Evolutionary conservation across 1,140 invertebrate species (phyloP), one percentile per base, ranked within the genome.

Genomic region (Phocides pigmalion): DNA sequence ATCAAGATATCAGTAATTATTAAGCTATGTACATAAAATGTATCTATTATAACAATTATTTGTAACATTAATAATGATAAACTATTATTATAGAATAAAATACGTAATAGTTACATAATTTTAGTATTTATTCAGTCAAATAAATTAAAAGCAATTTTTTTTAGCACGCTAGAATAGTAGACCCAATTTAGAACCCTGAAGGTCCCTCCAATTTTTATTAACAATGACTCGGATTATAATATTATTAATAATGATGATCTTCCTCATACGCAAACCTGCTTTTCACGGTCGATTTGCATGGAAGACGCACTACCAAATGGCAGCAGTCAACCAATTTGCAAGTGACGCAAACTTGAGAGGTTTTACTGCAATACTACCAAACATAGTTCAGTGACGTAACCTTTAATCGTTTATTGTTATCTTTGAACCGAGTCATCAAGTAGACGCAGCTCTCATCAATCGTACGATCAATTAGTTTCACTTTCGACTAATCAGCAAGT

Each of bases 331-430:
- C 35, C 12, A 22, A 54, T 46, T 49, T 35, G 56, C 42, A 61
- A 61, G 28, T 42, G 42, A 61, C 54, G 42, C 56, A 61, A 47
- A 47, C 17, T 46, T 44, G 14, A 32, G 19, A 47, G n/a, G 44
- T 61, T 47, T 61, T 35, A 47, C 49, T 70, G 58, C 62, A 68
- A 69, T 69, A 68, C 64, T 66, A 64, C 72, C 67, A 47, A 68
- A 76, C 51, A 72, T 70, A 72, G 74, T 49, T 65, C 39, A 63
- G 32, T 79, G 77, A 79, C 77, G 77, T 76, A 35, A 61, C 53
- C 53, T 68, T 70, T 79, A 74, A 79, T 79, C 66, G 69, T 59
- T 65, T 61, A 79, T 79, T 76, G 74, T 79, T 56, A 59, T 59
- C 42, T 46, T 47, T 42, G 56, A 20, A 25, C 54, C 39, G 20